Base-by-base conservation (phyloP, 2,797 vertebrate species). In the Sebastes cheni region DNA sequence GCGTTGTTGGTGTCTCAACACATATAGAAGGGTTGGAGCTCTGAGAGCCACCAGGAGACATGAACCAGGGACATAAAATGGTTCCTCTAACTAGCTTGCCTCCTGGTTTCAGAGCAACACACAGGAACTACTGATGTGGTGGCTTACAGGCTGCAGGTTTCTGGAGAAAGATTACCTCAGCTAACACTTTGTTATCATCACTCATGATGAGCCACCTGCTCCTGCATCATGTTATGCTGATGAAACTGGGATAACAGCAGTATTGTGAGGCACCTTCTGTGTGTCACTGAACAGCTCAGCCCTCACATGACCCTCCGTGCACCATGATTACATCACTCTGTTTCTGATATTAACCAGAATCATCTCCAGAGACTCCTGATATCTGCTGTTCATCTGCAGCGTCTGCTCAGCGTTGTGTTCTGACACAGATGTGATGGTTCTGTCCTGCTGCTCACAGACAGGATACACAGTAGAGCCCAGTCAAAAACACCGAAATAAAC, bases 201-300 rank as follows among this genome's bases (percentile, higher is more conserved):
- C 66, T 86, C 84, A 74, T 86, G 62, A 61, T 67, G 29, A 77
- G 81, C 88, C 90, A 88, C 80, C 89, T 90, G 90, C 83, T 90
- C 80, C 68, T 55, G 68, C 70, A 56, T 71, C 75, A 32, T 73
- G 67, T 66, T 65, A 67, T 69, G 80, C 79, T 58, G 81, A 16
- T 67, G 58, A 77, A 79, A 77, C 68, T 72, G 56, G 46, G 75
- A 66, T 46, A 83, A 36, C 67, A 77, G 70, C 71, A 54, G 67
- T 6, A 30, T 66, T 75, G 22, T 55, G 61, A 75, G 77, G 62
- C 67, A 69, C 74, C 79, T 77, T 46, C 80, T 82, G 81, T 14
- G 54, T 81, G 83, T 54, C 74, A 59, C 60, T 16, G 58, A 88
- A 78, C 79, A 82, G 10, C 50, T 20, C 55, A 22, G 18, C 83